A percentile compares a stretch with the other conserved stretches of the same genome.
phyloP scores from a whole-genome alignment of 2,113 vertebrate species.

The Isichthys henryi region DNA sequence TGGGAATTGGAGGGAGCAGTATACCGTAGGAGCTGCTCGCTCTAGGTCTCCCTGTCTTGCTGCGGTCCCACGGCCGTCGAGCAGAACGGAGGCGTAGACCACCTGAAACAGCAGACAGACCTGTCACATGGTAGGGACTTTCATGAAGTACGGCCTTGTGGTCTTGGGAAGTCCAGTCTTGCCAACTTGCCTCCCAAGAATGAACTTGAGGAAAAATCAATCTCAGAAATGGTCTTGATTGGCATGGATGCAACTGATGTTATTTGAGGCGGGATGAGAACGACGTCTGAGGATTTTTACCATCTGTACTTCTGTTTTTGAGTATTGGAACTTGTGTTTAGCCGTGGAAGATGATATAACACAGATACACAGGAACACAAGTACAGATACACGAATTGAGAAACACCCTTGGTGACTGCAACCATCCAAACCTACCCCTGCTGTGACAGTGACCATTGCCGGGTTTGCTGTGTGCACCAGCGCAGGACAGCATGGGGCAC shows the following conservation, averaged over 20 bases:
- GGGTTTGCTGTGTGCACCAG: not conserved
- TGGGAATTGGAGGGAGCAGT: conserved; percentile 46
- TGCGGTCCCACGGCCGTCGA: not conserved
- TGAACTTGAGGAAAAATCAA: not conserved
- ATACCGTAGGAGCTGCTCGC: conserved; percentile 28
- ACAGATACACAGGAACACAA: no score
- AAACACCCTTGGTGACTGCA: no score
- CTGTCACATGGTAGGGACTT: not conserved
- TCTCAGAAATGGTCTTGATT: not conserved
- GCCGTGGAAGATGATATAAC: not conserved
- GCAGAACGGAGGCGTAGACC: conserved; percentile 47
- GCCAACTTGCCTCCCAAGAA: not conserved
- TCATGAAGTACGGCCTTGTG: not conserved
- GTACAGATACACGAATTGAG: not conserved
- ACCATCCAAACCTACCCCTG: no score
- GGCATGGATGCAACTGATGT: not conserved
- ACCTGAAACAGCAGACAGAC: conserved; percentile 36
- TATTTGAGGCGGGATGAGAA: not conserved
- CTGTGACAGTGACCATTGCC: not conserved
- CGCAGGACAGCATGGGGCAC: not conserved
- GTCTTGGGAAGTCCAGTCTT: not conserved
- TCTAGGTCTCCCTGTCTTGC: not conserved
- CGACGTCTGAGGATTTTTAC: not conserved
- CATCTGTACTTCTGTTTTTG: not conserved
- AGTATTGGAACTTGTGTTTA: not conserved